These are phyloP conservation scores for Polymixis lichenea DNA, from an alignment of 2,888 invertebrate genomes.

Conservation along the genomic window DNA sequence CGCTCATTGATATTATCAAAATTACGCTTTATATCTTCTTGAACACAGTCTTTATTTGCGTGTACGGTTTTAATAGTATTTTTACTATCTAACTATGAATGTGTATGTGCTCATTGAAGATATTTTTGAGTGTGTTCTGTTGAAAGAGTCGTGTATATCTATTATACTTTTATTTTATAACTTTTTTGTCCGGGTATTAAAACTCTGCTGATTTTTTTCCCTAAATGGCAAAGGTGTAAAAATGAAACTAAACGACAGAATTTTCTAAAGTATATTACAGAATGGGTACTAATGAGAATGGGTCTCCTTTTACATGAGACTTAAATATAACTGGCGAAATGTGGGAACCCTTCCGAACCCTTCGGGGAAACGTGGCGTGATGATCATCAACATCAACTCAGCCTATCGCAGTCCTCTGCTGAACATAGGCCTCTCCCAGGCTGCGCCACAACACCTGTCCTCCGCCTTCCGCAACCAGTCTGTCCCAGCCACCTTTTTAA, in stretches of 20 bases:
- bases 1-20: conserved; percentile 10
- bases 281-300: no score
- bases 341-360: no score
- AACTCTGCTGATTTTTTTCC: background rate
- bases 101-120: conserved; percentile 37
- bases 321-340: no score
- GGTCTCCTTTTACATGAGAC: no score
- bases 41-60: conserved; percentile 27
- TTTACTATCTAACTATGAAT: conserved; percentile 50
- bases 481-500: no score
- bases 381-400: no score
- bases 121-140: conserved; percentile 25
- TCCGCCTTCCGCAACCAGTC: no score
- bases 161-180: background rate
- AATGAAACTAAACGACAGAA: background rate
- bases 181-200: background rate
- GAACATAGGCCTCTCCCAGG: no score
- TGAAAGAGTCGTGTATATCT: conserved; percentile 18
- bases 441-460: no score
- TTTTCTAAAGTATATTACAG: no score
- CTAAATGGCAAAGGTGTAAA: background rate
- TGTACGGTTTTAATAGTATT: conserved; percentile 49
- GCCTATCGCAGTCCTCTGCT: no score
- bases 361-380: no score
- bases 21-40: conserved; percentile 31